A percentile compares a stretch with the other conserved stretches of the same genome.
Conservation (phyloP, 2,797 vertebrate genomes). For the Onychomys torridus region DNA sequence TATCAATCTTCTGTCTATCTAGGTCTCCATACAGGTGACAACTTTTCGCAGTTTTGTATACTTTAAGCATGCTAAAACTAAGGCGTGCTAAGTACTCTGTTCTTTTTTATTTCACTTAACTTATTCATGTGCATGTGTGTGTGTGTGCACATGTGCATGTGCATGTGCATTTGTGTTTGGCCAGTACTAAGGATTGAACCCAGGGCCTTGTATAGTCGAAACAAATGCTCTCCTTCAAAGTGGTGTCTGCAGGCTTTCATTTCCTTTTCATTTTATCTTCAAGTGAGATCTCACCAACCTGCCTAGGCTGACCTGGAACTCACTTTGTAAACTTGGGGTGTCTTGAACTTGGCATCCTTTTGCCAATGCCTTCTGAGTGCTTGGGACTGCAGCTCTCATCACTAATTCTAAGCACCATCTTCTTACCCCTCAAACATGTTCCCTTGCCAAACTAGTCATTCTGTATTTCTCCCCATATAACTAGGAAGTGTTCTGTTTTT, state of each 20-base stretch:
- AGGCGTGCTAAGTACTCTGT: neutral
- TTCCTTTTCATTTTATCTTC: neutral
- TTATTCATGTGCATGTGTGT: too few species aligned
- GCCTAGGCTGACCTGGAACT: neutral
- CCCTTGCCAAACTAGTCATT: neutral
- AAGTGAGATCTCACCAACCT: neutral
- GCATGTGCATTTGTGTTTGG: neutral
- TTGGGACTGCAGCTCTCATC: neutral
- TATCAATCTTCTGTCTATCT: accelerated
- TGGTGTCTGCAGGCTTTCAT: neutral
- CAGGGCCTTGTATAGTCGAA: neutral
- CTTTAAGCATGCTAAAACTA: neutral
- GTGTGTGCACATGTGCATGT: neutral
- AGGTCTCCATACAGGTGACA: neutral
- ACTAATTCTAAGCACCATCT: neutral
- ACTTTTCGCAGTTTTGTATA: neutral
- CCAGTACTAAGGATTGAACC: neutral
- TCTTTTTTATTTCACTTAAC: neutral
- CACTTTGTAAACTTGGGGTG: neutral
- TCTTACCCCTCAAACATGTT: neutral
- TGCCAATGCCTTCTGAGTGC: neutral
- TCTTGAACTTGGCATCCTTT: neutral
- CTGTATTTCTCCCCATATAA: neutral
- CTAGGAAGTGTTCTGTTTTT: neutral
- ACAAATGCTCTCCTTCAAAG: neutral